These are phyloP conservation scores for Pogonognathellus flavescens DNA, from an alignment of 1,140 invertebrate species.

Conservation along the genomic window DNA sequence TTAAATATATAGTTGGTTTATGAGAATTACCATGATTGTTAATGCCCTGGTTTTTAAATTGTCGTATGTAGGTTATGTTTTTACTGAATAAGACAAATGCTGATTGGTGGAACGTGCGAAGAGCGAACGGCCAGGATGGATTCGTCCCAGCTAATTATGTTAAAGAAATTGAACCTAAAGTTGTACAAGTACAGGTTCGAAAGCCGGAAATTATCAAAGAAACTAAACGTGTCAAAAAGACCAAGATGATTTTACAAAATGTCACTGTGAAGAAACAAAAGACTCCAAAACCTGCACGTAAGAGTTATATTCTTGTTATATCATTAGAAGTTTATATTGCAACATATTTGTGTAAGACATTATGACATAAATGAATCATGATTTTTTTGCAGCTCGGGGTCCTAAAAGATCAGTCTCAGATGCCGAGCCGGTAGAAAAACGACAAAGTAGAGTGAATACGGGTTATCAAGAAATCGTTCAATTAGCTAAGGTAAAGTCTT, in stretches of 20 bases:
- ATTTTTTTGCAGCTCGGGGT: slow-evolving; percentile 58
- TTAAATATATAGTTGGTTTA: too few species aligned
- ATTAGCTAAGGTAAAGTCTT: slow-evolving; percentile 79
- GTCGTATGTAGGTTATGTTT: slow-evolving; percentile 80
- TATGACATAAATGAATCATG: too few species aligned
- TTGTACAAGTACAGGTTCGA: slow-evolving; percentile 84
- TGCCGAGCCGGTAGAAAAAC: slow-evolving; percentile 85
- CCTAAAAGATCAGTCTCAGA: slow-evolving; percentile 72
- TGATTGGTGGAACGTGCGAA: slow-evolving; percentile 98
- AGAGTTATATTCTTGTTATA: slow-evolving; percentile 57
- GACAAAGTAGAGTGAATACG: slow-evolving; percentile 84
- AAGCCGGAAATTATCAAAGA: slow-evolving; percentile 86
- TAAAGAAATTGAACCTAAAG: slow-evolving; percentile 88
- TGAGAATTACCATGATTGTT: not conserved
- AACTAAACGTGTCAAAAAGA: slow-evolving; percentile 89
- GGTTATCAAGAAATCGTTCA: slow-evolving; percentile 86
- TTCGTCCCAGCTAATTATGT: slow-evolving; percentile 99
- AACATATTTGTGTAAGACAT: too few species aligned
- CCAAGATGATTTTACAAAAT: slow-evolving; percentile 87
- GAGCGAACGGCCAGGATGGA: slow-evolving; percentile 90
- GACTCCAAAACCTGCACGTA: slow-evolving; percentile 68
- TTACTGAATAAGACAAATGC: slow-evolving; percentile 94
- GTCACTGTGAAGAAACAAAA: slow-evolving; percentile 76
- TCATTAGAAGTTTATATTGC: not conserved
- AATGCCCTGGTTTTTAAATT: slow-evolving; percentile 5